Evolutionary conservation across 2,113 vertebrate genomes (phyloP).

Genomic region (Stomatorhinus ivindoensis): DNA sequence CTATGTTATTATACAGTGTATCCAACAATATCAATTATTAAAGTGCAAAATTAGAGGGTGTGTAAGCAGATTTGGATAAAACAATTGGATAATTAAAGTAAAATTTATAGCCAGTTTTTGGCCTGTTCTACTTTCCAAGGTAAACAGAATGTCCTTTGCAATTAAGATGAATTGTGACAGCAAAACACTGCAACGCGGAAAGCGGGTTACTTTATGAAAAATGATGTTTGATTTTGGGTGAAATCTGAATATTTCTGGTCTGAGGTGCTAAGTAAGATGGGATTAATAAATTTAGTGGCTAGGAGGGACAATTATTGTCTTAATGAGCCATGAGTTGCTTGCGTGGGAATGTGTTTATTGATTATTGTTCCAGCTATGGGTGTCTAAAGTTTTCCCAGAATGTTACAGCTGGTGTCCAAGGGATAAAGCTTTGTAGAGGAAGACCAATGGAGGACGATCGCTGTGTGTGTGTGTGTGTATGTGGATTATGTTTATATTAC

Average conservation of each 20-base stretch:
- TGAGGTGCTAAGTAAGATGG: conserved; percentile 56
- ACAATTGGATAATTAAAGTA: background rate
- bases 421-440: conserved; percentile 25
- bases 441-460: background rate
- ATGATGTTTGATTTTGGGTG: background rate
- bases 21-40: background rate
- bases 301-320: conserved; percentile 66
- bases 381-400: conserved; percentile 34
- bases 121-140: background rate
- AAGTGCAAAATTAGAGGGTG: background rate
- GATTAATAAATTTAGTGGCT: conserved; percentile 40
- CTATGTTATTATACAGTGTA: background rate
- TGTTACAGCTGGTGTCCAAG: conserved; percentile 30
- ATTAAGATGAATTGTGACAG: background rate
- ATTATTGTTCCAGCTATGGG: conserved; percentile 58
- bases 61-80: background rate
- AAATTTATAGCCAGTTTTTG: background rate
- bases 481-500: no score
- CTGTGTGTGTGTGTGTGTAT: background rate
- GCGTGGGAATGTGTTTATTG: conserved; percentile 55
- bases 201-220: background rate
- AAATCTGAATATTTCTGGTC: conserved; percentile 22
- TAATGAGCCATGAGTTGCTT: conserved; percentile 51
- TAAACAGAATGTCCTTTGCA: background rate
- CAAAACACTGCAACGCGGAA: background rate